Base-by-base conservation (phyloP, 64 coral and sea anemone species). In the Acropora tenuis region DNA sequence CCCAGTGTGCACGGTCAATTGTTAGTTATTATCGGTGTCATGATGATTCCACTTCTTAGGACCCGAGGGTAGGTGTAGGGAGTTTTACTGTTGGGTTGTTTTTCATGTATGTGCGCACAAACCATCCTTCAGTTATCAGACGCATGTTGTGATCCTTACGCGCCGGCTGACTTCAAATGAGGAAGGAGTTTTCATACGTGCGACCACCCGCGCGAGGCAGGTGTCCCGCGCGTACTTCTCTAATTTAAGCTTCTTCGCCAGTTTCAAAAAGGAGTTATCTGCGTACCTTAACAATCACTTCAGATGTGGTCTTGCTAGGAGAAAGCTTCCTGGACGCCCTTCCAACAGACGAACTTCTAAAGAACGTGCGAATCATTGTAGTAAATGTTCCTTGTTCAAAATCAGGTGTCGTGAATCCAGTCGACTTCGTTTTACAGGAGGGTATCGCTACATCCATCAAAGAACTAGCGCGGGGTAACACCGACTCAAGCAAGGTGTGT, bases 401-500 rank as follows among this genome's bases (percentile, higher is more conserved):
- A 49, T 96, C 97, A 67, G 97, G 97, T 47, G 82, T 99, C 3
- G 94, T 93, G 9, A 99, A 95, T 65, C 94, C 97, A 47, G 91
- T 99, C 41, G 97, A 99, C 60, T 96, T 96, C 45, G 94, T 96
- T 3, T 76, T 99, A 61, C 97, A 99, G 91, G 97, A 99, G 80
- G 97, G 97, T 5, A 91, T 97, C 4, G 90, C 94, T 3, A 68
- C 82, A 5, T 96, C 88, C 15, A 84, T 99, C 6, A 95, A 99
- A 59, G 97, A 96, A 52, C 89, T 99, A 45, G 97, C 94, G 2
- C 88, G 80, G 9, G 97, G 97, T 49, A 88, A 78, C 57, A 17
- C 93, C 16, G 94, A 96, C 50, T 80, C 50, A 15, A 92, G 88
- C 41, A 99, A 99, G 90, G 84, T 98, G 17, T 78, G 88, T 76